These are phyloP conservation scores for Liasis olivaceus DNA, from an alignment of 2,797 vertebrate species.

Conservation along the genomic window DNA sequence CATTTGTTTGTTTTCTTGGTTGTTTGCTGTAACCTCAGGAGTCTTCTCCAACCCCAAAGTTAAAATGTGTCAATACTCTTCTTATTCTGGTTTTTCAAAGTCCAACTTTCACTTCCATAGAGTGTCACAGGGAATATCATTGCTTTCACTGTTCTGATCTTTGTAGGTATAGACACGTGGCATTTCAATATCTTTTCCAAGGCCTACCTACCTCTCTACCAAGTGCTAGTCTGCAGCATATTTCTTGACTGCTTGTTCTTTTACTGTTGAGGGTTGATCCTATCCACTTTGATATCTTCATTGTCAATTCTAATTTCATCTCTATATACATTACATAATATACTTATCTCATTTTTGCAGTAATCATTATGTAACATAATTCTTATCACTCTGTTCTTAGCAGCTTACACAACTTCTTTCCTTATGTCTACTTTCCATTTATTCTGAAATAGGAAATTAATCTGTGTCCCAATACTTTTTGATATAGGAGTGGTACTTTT, in stretches of 20 bases:
- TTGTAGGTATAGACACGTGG: not conserved
- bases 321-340: not conserved
- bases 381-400: not conserved
- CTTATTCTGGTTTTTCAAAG: too few species aligned
- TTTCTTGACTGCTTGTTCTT: not conserved
- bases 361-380: not conserved
- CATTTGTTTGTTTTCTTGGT: too few species aligned
- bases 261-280: not conserved
- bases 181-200: not conserved
- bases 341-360: not conserved
- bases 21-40: too few species aligned
- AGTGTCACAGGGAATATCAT: too few species aligned
- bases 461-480: not conserved
- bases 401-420: not conserved
- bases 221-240: not conserved
- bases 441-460: not conserved
- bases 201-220: not conserved
- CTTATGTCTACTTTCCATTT: not conserved
- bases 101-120: too few species aligned
- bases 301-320: not conserved
- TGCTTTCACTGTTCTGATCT: not conserved
- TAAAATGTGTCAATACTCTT: too few species aligned
- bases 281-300: not conserved
- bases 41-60: too few species aligned
- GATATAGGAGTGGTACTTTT: not conserved